These are phyloP conservation scores for Xenops minutus DNA, from an alignment of 2,797 vertebrate species.

Conservation along the genomic window DNA sequence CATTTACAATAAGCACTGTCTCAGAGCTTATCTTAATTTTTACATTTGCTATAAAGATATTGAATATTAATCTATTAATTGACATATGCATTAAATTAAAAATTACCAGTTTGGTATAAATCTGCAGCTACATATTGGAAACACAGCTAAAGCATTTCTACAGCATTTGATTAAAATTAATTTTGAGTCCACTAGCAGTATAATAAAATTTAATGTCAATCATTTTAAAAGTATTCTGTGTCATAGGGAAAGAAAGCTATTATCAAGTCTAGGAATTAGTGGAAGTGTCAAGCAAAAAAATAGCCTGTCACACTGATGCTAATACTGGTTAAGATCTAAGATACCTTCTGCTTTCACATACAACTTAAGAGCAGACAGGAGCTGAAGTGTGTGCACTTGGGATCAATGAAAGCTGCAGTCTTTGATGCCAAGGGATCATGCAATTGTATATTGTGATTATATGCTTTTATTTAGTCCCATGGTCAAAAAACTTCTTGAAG, in stretches of 20 bases:
- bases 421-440: not conserved
- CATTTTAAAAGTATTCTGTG: slow-evolving; percentile 68
- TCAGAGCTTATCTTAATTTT: not conserved
- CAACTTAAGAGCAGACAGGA: not conserved
- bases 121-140: slow-evolving; percentile 38
- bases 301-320: slow-evolving; percentile 63
- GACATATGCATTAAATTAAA: not conserved
- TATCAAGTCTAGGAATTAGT: slow-evolving; percentile 68
- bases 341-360: not conserved
- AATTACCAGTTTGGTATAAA: slow-evolving; percentile 6
- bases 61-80: not conserved
- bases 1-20: not conserved
- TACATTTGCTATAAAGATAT: not conserved
- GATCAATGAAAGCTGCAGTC: not conserved
- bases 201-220: slow-evolving; percentile 76
- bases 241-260: slow-evolving; percentile 67
- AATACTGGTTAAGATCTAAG: slow-evolving; percentile 69
- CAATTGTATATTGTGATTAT: not conserved
- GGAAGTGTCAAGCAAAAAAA: slow-evolving; percentile 64
- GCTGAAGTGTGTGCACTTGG: not conserved
- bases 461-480: not conserved
- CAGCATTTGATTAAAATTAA: slow-evolving; percentile 73
- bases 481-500: not conserved
- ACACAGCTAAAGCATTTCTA: slow-evolving; percentile 53
- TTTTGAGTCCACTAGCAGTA: slow-evolving; percentile 70